Conservation (phyloP, 1,140 invertebrate species). For the Drosophila virilis region DNA sequence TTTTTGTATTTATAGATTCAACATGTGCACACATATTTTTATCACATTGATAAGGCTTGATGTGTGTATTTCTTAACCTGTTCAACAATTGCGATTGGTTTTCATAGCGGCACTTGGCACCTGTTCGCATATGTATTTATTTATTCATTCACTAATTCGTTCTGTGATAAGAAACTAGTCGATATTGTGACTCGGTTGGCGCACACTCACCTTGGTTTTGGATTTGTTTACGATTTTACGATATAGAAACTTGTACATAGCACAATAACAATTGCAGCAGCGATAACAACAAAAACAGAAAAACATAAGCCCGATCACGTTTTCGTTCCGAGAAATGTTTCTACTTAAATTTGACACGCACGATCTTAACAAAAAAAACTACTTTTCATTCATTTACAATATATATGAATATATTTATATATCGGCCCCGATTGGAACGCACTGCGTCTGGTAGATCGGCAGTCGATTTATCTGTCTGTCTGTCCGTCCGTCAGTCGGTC, state of each 20-base stretch:
- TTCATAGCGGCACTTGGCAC: constrained; percentile 6
- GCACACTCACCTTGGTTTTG: constrained; percentile 61
- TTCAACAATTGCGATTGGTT: constrained; percentile 15
- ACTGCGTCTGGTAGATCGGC: constrained; percentile 6
- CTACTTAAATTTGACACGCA: constrained; percentile 28
- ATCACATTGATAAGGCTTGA: constrained; percentile 8
- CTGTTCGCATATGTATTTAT: not conserved
- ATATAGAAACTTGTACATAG: constrained; percentile 62
- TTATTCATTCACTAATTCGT: constrained; percentile 25
- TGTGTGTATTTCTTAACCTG: constrained; percentile 35
- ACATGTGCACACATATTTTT: not conserved
- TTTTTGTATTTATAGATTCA: not conserved
- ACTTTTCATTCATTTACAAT: constrained; percentile 17
- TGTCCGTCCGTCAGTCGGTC: constrained; percentile 16
- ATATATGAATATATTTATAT: not conserved
- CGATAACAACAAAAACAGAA: constrained; percentile 22
- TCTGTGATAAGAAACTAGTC: constrained; percentile 14
- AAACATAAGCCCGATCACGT: constrained; percentile 40
- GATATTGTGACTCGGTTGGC: constrained; percentile 16
- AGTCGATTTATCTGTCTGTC: constrained; percentile 14
- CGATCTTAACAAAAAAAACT: constrained; percentile 7
- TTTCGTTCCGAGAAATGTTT: constrained; percentile 4
- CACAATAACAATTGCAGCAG: constrained; percentile 22
- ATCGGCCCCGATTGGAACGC: constrained; percentile 33
- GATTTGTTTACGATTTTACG: constrained; percentile 60